Base-by-base conservation (phyloP, 1,140 invertebrate genomes). In the Lordiphosa stackelbergi region DNA sequence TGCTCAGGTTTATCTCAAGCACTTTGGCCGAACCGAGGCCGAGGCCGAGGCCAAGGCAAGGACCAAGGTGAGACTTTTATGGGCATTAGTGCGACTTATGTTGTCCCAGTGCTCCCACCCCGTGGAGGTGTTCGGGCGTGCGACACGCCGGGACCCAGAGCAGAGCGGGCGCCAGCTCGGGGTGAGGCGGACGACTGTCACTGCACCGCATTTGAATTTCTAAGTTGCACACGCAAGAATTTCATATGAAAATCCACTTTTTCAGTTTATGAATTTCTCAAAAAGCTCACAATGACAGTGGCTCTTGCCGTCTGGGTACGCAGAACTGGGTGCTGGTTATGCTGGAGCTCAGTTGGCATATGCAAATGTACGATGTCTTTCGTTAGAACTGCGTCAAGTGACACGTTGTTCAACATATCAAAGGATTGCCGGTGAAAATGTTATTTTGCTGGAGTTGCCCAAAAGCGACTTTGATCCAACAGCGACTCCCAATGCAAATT, bases 251-350 rank as follows among this genome's bases (percentile, higher is more conserved):
- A 83, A 81, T 83, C 75, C 75, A 81, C 75, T 81, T 83, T 79
- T 81, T 81, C 75, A 81, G 77, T 81, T 83, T 81, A 81, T 75
- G 75, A 81, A 81, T 81, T 81, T 81, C 75, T 83, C 77, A 81
- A 83, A 79, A 81, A 81, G 77, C 75, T 83, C 66, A 57, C 61
- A 79, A 61, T 79, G 77, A 79, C 77, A 83, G 75, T 77, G 64
- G 41, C 49, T 69, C 41, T 59, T 61, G 58, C 58, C 71, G 55
- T 53, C 45, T 36, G 24, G 5, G 16, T 8, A 28, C 10, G 13
- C 28, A 13, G 42, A 8, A 36, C 47, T 42, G 24, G 37, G 22
- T 46, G 28, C 48, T 10, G 36, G 8, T 34, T 42, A 37, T 53
- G 37, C 38, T 47, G 43, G 11, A 36, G 38, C 51, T 60, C 51